phyloP scores from a whole-genome alignment of 2,888 invertebrate genomes.

The Biston stratarius region DNA sequence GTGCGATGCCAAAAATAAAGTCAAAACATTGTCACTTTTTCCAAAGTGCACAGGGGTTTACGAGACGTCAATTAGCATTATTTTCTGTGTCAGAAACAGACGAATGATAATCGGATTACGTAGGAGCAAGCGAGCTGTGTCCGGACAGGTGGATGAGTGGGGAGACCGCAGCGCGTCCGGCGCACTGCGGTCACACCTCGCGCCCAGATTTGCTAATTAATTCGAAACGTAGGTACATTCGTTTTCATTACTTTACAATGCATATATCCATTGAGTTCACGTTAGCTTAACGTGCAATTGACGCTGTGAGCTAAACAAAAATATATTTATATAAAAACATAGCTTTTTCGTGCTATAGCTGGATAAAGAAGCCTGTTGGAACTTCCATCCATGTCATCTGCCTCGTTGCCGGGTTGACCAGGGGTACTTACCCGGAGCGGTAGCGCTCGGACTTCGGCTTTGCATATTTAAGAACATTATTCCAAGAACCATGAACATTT shows the following conservation, averaged over 20 bases:
- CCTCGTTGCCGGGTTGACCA: too few relatives aligned
- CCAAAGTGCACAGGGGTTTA: slow-evolving; percentile 43
- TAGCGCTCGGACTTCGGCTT: too few relatives aligned
- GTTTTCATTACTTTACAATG: slow-evolving; percentile 47
- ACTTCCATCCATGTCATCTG: too few relatives aligned
- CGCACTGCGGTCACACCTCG: slow-evolving; percentile 62
- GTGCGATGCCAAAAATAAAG: too few relatives aligned
- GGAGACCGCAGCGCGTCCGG: slow-evolving; percentile 43
- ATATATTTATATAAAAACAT: too few relatives aligned
- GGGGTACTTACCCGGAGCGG: too few relatives aligned
- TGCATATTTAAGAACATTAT: too few relatives aligned
- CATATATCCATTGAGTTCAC: neutral
- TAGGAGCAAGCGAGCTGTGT: slow-evolving; percentile 54
- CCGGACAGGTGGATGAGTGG: slow-evolving; percentile 67
- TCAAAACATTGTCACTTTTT: neutral
- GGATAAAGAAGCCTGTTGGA: too few relatives aligned
- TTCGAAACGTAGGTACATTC: slow-evolving; percentile 59
- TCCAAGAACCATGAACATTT: too few relatives aligned
- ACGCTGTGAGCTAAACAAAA: neutral
- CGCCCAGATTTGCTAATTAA: slow-evolving; percentile 73
- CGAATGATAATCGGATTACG: slow-evolving; percentile 70
- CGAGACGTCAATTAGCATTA: slow-evolving; percentile 56
- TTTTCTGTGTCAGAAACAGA: slow-evolving; percentile 60
- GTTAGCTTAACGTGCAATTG: neutral
- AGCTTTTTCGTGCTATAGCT: too few relatives aligned